Percentiles rank a stretch among this genome's conserved stretches.
These are phyloP conservation scores for Drosophila aldrichi DNA, from an alignment of 2,888 invertebrate species.

Conservation along the genomic window DNA sequence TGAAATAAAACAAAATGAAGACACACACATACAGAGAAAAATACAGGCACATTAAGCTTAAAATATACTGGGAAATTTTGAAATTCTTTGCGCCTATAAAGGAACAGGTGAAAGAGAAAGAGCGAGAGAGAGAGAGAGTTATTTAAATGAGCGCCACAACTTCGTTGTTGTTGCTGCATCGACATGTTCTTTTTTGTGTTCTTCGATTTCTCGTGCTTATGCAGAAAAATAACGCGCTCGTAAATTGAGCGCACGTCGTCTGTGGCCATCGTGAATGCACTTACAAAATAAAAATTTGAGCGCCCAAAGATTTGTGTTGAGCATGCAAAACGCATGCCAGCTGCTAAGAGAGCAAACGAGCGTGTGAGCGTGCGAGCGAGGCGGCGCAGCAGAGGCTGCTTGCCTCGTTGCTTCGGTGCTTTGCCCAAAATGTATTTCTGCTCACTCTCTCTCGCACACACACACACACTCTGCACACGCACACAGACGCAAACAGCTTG, in stretches of 20 bases:
- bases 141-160: constrained; percentile 18
- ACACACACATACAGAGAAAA: constrained; percentile 18
- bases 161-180: constrained; percentile 1
- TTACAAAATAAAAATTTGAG: constrained; percentile 64
- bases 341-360: constrained; percentile 12
- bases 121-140: constrained; percentile 12
- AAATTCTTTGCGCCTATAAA: constrained; percentile 35
- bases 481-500: constrained; percentile 54
- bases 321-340: constrained; percentile 61
- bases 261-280: constrained; percentile 56
- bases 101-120: constrained; percentile 44
- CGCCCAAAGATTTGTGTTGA: constrained; percentile 59
- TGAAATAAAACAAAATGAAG: constrained; percentile 34
- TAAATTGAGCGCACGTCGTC: constrained; percentile 48
- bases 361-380: constrained; percentile 6
- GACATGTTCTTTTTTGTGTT: not conserved
- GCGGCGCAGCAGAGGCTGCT: not conserved
- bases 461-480: constrained; percentile 26
- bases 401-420: constrained; percentile 8
- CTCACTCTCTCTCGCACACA: constrained; percentile 44
- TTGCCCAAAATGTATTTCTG: constrained; percentile 62
- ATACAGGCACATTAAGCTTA: constrained; percentile 43
- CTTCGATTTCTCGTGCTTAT: constrained; percentile 21
- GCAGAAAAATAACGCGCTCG: constrained; percentile 42
- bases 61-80: constrained; percentile 56